Evolutionary conservation across 1,140 invertebrate genomes (phyloP).

Genomic region (Eulimnadia texana): DNA sequence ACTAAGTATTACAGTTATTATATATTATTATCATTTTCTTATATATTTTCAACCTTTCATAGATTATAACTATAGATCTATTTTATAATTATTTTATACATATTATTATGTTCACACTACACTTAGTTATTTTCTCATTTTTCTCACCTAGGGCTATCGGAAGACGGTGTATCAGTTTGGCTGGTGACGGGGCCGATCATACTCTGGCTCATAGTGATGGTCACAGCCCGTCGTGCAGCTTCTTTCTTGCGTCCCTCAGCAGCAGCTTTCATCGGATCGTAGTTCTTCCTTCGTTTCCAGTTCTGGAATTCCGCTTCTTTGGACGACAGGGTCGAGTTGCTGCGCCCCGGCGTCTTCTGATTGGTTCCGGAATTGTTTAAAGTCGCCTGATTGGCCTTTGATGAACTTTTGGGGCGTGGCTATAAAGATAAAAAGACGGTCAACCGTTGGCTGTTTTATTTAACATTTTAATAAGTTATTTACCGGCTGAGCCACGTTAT

Average conservation of each 20-base stretch:
- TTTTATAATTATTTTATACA: too few species aligned
- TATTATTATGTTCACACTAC: too few species aligned
- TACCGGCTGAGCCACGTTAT: too few species aligned
- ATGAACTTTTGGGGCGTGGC: neutral
- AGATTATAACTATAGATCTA: too few species aligned
- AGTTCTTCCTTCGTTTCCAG: constrained; percentile 79
- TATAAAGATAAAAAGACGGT: neutral
- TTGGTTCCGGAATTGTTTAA: neutral
- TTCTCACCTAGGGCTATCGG: constrained; percentile 3
- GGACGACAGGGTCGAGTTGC: constrained; percentile 45
- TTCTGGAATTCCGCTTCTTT: constrained; percentile 74
- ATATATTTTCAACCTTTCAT: too few species aligned
- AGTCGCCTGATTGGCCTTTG: neutral
- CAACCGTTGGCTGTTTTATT: too few species aligned
- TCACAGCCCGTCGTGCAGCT: constrained; percentile 21
- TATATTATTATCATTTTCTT: too few species aligned
- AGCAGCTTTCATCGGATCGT: constrained; percentile 63
- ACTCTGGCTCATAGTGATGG: constrained; percentile 13
- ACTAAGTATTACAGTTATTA: too few species aligned
- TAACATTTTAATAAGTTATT: too few species aligned
- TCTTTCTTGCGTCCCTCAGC: constrained; percentile 18
- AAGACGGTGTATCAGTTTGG: constrained; percentile 1
- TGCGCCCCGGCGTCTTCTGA: constrained; percentile 25
- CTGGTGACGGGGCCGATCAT: constrained; percentile 14
- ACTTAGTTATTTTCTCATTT: too few species aligned